Base-by-base conservation (phyloP, 2,888 invertebrate genomes). In the Euzophera pinguis region DNA sequence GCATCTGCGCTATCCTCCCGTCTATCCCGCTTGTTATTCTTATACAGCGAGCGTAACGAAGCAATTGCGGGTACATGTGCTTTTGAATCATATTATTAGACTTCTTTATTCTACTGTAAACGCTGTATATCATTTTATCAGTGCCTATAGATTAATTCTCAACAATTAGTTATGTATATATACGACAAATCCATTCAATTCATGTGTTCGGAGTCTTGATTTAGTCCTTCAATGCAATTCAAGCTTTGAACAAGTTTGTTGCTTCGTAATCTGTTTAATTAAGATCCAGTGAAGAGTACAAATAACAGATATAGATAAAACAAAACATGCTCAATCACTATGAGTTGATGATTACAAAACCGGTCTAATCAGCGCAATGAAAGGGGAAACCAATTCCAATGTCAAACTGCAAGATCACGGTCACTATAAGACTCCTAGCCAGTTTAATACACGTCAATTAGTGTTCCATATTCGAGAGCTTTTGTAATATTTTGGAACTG, bases 371-470 rank as follows among this genome's bases (percentile, higher is more conserved):
- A 42, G 52, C 22, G 13, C 47, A 37, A 48, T 16, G 32, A 50
- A 50, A 39, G 29, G 32, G 49, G 49, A 50, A 50, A 39, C 14
- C 16, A 32, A 43, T 43, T 47, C 43, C 32, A 56, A 53, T 52
- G 49, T 48, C 37, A 52, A 10, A 53, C 16, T 47, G 55, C 60
- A 64, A 64, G 66, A 64, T 64, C 64, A 66, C 50, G 63, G 59
- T 52, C 54, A 42, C 45, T 32, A 14, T 45, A 38, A 38, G 8
- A 16, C 39, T 9, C 38, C 14, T 7, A 39, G 39, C 13, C 39
- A 39, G 16, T 39, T 48, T 59, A 56, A 61, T 55, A 58, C 58
- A 53, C 55, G 51, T 55, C 64, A 61, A 65, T 64, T 58, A 55
- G 32, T 14, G 16, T 37, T 50, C 29, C 13, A 41, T 32, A n/a